Base-by-base conservation (phyloP, 2,888 invertebrate genomes). In the Cephus nigrinus region DNA sequence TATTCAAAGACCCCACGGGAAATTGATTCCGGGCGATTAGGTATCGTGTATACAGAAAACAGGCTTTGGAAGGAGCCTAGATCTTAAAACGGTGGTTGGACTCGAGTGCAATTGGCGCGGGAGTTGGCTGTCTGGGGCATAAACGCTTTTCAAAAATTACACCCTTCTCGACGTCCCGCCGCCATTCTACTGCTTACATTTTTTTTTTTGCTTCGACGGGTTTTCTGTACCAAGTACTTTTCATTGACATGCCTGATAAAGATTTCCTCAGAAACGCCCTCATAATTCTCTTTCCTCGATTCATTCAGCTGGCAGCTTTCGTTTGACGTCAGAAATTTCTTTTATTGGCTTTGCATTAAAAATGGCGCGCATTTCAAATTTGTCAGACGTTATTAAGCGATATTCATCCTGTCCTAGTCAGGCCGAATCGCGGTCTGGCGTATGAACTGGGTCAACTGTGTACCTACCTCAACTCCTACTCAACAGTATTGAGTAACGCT, bases 1-100 rank as follows among this genome's bases (percentile, higher is more conserved):
- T 71, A 71, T 71, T 71, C 71, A 71, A 33, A 71, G 71, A 71
- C 71, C 71, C 71, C 71, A 12, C 15, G 71, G 71, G 71, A 71
- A 71, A 71, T 71, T 71, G 71, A 71, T 71, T 71, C 31, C 71
- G 33, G 32, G 1, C 71, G 31, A 71, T 71, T 71, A 71, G 71
- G 31, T 71, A 71, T 71, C 71, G 71, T 4, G 71, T 33, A 33
- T 71, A 71, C 11, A 9, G 71, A 71, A 71, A 31, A 71, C 55
- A 23, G 55, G 55, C 23, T 23, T 1, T 55, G 9, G 15, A 9
- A 55, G 55, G 9, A 55, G 5, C 2, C 55, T 15, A 9, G 55
- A 55, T 55, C 55, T 55, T 55, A 55, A 55, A 55, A 55, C 1
- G 55, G 55, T 9, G 55, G 23, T 23, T 55, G 55, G 9, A 55